These are phyloP conservation scores for Temnothorax unifasciatus DNA, from an alignment of 2,888 invertebrate genomes.

Conservation along the genomic window DNA sequence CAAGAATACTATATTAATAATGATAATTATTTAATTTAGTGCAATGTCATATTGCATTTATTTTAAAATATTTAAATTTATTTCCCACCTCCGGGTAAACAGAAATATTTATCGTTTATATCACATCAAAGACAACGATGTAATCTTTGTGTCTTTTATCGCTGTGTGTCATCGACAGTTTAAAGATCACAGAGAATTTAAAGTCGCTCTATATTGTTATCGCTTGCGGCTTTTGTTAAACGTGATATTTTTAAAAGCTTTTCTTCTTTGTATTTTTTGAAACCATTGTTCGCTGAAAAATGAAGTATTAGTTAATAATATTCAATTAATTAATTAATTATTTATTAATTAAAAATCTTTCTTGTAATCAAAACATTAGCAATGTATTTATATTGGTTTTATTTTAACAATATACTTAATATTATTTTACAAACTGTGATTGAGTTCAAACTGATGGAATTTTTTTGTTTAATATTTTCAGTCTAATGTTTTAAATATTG, in stretches of 20 bases:
- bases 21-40: background rate
- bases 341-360: background rate
- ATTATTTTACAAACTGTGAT: background rate
- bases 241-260: background rate
- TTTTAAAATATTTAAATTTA: slow-evolving; percentile 1
- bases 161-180: background rate
- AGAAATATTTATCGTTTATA: background rate
- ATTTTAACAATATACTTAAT: background rate
- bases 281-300: background rate
- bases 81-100: background rate
- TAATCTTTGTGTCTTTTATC: background rate
- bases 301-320: slow-evolving; percentile 20
- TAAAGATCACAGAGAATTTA: slow-evolving; percentile 9
- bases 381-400: background rate
- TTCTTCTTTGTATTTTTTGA: background rate
- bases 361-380: background rate
- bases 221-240: background rate
- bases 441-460: background rate
- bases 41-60: background rate
- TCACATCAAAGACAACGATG: background rate
- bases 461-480: slow-evolving; percentile 1
- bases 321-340: background rate
- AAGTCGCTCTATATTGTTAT: background rate
- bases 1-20: background rate
- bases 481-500: background rate